Base-by-base conservation (phyloP, 2,113 vertebrate genomes). In the Beaufortia kweichowensis region DNA sequence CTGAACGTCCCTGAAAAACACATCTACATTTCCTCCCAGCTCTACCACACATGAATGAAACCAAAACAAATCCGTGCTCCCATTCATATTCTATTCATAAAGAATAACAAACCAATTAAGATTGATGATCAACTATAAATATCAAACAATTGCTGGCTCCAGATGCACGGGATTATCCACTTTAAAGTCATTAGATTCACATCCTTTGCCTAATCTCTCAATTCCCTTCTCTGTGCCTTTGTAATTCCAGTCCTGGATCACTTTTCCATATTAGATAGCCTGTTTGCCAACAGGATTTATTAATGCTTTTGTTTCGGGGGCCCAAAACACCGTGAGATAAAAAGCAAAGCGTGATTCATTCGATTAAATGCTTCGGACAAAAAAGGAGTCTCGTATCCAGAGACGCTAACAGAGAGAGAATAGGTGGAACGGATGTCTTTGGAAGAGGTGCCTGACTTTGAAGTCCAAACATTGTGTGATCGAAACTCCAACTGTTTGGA, bases 91-190 rank as follows among this genome's bases (percentile, higher is more conserved):
- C 84, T 65, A 63, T 63, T 88, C 79, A 82, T 79, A 83, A 86
- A 87, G 84, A 91, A 90, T 84, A 90, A 88, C 88, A 90, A 87
- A 86, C 83, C 87, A 82, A 90, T 91, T 93, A 93, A 86, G 84
- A 87, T 87, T 86, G 91, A 91, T 92, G 91, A 93, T 92, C 90
- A 89, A 91, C 92, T 92, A 88, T 92, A 90, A 92, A 93, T 92
- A 91, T 91, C 86, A 89, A 91, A 90, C 90, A 86, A 88, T 90
- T 87, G 88, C 84, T 76, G 72, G 84, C 90, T 89, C 89, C 94
- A 95, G 94, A 95, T 95, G 94, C 90, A 87, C 75, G 85, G 92
- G 94, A 93, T 95, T 95, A 95, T 89, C 88, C 74, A 91, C 83
- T 89, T 95, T 92, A 92, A 90, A 92, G 89, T 93, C 85, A 93